These are phyloP conservation scores for Alviniconcha strummeri DNA, from an alignment of 2,888 invertebrate species.

Conservation along the genomic window DNA sequence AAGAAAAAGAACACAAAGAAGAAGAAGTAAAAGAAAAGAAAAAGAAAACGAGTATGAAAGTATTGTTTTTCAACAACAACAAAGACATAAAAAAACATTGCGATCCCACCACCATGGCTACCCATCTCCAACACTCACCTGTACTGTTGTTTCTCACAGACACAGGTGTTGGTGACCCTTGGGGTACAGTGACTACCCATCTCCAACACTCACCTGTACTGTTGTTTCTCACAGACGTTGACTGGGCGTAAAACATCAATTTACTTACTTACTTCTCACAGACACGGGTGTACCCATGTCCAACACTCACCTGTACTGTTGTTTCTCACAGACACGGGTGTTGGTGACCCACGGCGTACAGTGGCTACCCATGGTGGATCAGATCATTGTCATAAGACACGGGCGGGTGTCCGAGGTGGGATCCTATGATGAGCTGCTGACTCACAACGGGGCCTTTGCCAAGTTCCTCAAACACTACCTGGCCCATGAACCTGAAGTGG, in stretches of 20 bases:
- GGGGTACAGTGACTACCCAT: neutral
- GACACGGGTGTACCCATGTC: neutral
- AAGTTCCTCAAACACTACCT: conserved; percentile 25
- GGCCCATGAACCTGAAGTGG: neutral
- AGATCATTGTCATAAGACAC: conserved; percentile 23
- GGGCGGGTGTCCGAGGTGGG: conserved; percentile 22
- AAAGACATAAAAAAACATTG: too few relatives aligned
- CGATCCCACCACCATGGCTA: too few relatives aligned
- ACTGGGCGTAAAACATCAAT: too few relatives aligned
- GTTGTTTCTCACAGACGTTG: neutral
- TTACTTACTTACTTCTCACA: too few relatives aligned
- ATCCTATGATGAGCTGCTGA: conserved; percentile 20
- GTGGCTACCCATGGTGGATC: conserved; percentile 29
- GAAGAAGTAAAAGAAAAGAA: neutral
- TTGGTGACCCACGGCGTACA: conserved; percentile 29
- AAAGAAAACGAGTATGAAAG: neutral
- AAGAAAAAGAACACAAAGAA: neutral
- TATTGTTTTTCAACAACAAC: neutral
- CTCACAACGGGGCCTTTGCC: conserved; percentile 27
- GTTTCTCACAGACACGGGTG: conserved; percentile 14
- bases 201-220: neutral
- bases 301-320: neutral
- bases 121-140: too few relatives aligned
- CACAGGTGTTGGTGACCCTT: neutral
- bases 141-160: too few relatives aligned